phyloP scores from a whole-genome alignment of 2,797 vertebrate species.

The Poeciliopsis paucimaculata region DNA sequence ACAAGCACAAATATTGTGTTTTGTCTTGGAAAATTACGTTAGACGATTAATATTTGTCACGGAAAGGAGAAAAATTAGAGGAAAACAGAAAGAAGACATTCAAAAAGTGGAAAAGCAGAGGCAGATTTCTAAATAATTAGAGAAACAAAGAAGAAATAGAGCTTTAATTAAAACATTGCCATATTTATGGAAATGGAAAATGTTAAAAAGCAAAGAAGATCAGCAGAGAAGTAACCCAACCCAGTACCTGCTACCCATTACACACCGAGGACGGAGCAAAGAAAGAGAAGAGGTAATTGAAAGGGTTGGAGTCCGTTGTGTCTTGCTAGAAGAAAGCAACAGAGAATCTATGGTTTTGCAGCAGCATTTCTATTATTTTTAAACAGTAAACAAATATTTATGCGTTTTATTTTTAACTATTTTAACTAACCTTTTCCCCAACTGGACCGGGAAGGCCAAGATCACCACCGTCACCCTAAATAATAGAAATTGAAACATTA shows the following conservation, averaged over 20 bases:
- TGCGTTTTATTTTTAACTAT: neutral
- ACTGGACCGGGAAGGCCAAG: constrained; percentile 79
- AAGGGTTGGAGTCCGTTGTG: constrained; percentile 59
- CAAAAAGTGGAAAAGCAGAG: neutral
- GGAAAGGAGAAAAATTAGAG: neutral
- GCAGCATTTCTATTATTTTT: neutral
- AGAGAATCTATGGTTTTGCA: constrained; percentile 36
- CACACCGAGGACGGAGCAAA: constrained; percentile 58
- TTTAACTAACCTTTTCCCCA: constrained; percentile 81
- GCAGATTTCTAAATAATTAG: neutral
- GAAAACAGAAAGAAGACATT: neutral
- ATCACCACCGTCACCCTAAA: constrained; percentile 82
- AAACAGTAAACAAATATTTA: constrained; percentile 5
- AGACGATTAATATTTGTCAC: neutral
- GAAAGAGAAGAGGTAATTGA: constrained; percentile 72
- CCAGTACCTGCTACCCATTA: constrained; percentile 54
- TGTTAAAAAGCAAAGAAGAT: constrained; percentile 16
- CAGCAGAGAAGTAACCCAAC: constrained; percentile 36
- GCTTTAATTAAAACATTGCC: neutral
- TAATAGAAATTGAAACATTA: neutral
- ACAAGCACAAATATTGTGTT: neutral
- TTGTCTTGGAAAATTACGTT: neutral
- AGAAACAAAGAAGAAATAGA: neutral
- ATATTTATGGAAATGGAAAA: neutral
- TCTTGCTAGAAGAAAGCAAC: constrained; percentile 68